phyloP scores from a whole-genome alignment of 2,113 vertebrate species.

The Dasyprocta punctata region DNA sequence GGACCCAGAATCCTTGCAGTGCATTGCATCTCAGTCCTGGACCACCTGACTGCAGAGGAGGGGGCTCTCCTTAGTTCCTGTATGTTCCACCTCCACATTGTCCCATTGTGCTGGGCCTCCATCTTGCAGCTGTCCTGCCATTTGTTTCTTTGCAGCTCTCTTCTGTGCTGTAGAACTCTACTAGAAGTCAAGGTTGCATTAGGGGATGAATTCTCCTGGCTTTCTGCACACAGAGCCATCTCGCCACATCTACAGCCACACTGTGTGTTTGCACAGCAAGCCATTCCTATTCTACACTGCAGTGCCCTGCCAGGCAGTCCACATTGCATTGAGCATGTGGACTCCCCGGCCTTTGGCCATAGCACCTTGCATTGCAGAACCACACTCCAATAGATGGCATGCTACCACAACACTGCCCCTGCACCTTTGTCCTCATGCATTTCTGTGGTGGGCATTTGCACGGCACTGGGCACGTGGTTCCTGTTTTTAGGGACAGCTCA shows the following conservation, averaged over 20 bases:
- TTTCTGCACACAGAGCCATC: not conserved
- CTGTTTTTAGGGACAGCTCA: not conserved
- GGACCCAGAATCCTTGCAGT: not conserved
- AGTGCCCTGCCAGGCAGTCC: not conserved
- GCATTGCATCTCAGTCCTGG: not conserved
- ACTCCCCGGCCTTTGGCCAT: not conserved
- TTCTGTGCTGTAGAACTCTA: not conserved
- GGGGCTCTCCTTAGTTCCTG: not conserved
- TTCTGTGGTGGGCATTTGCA: not conserved
- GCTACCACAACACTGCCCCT: not conserved
- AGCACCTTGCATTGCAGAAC: not conserved
- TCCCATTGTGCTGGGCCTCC: not conserved
- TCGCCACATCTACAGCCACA: not conserved
- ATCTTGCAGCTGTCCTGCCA: not conserved
- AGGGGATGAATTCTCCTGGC: not conserved
- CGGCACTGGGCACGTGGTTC: too few species aligned
- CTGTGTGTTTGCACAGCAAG: not conserved
- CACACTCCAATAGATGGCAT: slow-evolving; percentile 8
- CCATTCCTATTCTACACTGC: not conserved
- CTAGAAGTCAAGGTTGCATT: not conserved
- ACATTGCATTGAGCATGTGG: not conserved
- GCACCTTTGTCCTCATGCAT: not conserved
- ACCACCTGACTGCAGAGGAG: rapidly evolving
- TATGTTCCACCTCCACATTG: rapidly evolving
- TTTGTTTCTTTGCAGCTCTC: not conserved